Evolutionary conservation across 2,113 vertebrate genomes (phyloP), one percentile per base, ranked within the genome.

Genomic region (Dermatemys mawii): DNA sequence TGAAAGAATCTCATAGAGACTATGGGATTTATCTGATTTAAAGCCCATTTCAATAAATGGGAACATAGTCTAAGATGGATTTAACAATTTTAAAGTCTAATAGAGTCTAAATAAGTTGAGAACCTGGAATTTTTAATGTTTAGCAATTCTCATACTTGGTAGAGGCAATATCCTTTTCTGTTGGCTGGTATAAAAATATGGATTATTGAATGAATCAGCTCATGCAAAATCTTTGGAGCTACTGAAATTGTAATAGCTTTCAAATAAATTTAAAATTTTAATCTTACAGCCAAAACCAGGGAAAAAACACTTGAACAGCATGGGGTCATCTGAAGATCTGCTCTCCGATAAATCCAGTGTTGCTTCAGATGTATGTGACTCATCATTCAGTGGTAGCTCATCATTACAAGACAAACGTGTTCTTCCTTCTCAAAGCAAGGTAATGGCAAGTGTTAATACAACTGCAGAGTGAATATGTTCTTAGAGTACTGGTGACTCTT

Each of bases 341-440:
- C 96, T 94, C 41, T 98, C 96, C 14, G 98, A 98, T 94, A 98
- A 96, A 7, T 95, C 98, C 8, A 97, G 98, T 14, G 17, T 95
- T 32, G 86, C 98, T 44, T 98, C 95, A 11, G 98, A 98, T 86
- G 79, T 96, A 26, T 98, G 97, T 19, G 98, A 98, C 90, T 97
- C 96, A 46, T 98, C 97, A 0, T 89, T 98, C 49, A 98, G 98
- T 93, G 97, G 94, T 88, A 98, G 97, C 81, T 92, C 96, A 46
- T 76, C 90, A 24, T 96, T 44, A 1, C 96, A 86, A 81, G 93
- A 93, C 50, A 98, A 98, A 94, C 98, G 95, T 41, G 29, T 60
- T 0, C 93, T 98, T 84, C 97, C 97, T 9, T 93, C 93, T 17
- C 97, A 97, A 41, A 97, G 51, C 85, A 99, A 99, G 99, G 99